Percentiles rank a stretch among this genome's conserved stretches.
These are phyloP conservation scores for Yponomeuta sedellus DNA, from an alignment of 2,888 invertebrate species.

Conservation along the genomic window DNA sequence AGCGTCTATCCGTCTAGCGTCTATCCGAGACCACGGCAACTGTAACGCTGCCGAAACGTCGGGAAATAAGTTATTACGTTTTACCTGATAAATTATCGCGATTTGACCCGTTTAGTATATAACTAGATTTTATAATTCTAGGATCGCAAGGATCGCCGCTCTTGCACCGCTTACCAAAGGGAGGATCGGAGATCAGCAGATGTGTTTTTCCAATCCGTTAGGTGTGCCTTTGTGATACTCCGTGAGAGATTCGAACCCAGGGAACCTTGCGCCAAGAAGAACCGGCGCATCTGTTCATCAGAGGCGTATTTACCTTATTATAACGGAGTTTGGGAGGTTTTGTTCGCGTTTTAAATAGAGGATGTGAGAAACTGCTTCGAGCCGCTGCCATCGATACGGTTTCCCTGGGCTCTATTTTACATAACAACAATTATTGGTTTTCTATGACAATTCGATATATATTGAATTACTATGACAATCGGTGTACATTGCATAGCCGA, in stretches of 20 bases:
- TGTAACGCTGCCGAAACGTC: too few species aligned
- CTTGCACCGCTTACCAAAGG: conserved; percentile 14
- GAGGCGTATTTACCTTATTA: neutral
- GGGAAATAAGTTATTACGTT: too few species aligned
- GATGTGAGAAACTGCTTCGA: neutral
- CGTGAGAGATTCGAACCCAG: neutral
- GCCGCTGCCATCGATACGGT: too few species aligned
- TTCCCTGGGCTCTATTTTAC: too few species aligned
- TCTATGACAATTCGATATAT: too few species aligned
- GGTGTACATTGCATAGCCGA: too few species aligned
- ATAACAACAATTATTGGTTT: too few species aligned
- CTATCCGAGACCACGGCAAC: too few species aligned
- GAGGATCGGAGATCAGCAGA: conserved; percentile 34
- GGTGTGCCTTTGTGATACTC: conserved; percentile 36
- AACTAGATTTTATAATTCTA: neutral
- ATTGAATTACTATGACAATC: too few species aligned
- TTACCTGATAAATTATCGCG: too few species aligned
- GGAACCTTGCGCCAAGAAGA: neutral
- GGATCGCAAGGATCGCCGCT: neutral
- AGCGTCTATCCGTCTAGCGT: too few species aligned
- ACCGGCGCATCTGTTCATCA: neutral
- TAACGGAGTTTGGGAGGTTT: neutral
- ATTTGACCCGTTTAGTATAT: too few species aligned
- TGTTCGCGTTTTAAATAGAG: neutral
- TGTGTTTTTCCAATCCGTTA: conserved; percentile 46